Percentiles rank a stretch among this genome's conserved stretches.
phyloP scores from a whole-genome alignment of 2,797 vertebrate species.

The Characodon lateralis region DNA sequence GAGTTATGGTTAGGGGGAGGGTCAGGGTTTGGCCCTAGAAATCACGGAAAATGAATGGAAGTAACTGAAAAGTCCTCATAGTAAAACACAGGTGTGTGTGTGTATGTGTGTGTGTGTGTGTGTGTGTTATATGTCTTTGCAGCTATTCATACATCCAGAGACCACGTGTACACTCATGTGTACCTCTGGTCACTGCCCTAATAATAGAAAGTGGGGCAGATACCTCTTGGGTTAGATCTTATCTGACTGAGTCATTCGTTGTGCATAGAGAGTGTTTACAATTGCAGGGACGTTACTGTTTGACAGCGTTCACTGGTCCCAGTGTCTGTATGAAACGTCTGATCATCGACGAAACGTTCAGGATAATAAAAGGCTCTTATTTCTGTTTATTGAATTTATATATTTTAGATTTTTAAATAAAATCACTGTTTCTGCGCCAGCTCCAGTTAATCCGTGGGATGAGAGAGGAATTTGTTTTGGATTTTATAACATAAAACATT shows the following conservation, averaged over 20 bases:
- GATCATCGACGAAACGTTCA: not conserved
- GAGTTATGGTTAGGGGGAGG: too few relatives aligned
- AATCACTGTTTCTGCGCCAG: not conserved
- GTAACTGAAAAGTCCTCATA: too few relatives aligned
- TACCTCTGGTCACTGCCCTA: slow-evolving; percentile 66
- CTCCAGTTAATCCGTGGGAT: slow-evolving; percentile 31
- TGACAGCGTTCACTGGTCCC: slow-evolving; percentile 8
- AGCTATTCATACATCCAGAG: slow-evolving; percentile 44
- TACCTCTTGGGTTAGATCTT: slow-evolving; percentile 67
- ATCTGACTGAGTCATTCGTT: slow-evolving; percentile 53
- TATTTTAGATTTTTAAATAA: not conserved
- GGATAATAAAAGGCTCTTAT: not conserved
- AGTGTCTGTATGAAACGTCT: slow-evolving; percentile 3
- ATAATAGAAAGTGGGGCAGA: slow-evolving; percentile 83
- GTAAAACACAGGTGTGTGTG: not conserved
- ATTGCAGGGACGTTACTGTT: slow-evolving; percentile 15
- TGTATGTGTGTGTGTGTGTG: slow-evolving; percentile 31
- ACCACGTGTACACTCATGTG: slow-evolving; percentile 34
- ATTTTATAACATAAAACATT: slow-evolving; percentile 6
- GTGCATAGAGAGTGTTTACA: slow-evolving; percentile 23
- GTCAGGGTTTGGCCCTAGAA: too few relatives aligned
- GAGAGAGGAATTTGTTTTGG: slow-evolving; percentile 16
- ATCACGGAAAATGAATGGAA: too few relatives aligned
- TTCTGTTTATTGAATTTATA: not conserved
- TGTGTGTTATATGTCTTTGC: slow-evolving; percentile 12